Conservation (phyloP, 2,888 invertebrate species). For the Apocheima hispidaria region DNA sequence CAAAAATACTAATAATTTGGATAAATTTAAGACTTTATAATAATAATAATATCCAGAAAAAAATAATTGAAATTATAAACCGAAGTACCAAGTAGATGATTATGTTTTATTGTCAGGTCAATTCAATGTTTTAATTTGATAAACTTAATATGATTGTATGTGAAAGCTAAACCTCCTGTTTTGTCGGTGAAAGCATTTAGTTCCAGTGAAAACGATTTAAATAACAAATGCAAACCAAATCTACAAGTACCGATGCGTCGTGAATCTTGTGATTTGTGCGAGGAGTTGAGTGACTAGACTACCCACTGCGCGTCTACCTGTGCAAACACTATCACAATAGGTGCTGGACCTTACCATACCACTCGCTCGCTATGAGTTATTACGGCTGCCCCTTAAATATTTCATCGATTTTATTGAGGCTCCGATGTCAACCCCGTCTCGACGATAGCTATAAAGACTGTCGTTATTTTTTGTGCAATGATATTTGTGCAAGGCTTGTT, state of each 20-base stretch:
- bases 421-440: conserved; percentile 84
- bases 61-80: too few species aligned
- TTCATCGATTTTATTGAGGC: conserved; percentile 86
- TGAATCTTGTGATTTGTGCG: conserved; percentile 49
- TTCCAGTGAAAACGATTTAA: conserved; percentile 6
- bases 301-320: conserved; percentile 76
- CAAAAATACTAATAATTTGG: background rate
- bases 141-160: background rate
- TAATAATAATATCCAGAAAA: too few species aligned
- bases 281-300: conserved; percentile 54
- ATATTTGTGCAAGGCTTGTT: conserved; percentile 60
- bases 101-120: too few species aligned
- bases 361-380: conserved; percentile 75
- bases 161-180: background rate
- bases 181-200: background rate
- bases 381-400: conserved; percentile 77
- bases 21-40: too few species aligned
- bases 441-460: conserved; percentile 75
- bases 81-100: too few species aligned
- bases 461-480: conserved; percentile 72
- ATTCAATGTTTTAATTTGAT: background rate
- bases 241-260: conserved; percentile 47
- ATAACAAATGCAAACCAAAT: conserved; percentile 56
- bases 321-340: conserved; percentile 70
- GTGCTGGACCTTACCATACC: conserved; percentile 52